A percentile compares a stretch with the other conserved stretches of the same genome.
phyloP scores from a whole-genome alignment of 2,888 invertebrate genomes.

The Drosophila picticornis region DNA sequence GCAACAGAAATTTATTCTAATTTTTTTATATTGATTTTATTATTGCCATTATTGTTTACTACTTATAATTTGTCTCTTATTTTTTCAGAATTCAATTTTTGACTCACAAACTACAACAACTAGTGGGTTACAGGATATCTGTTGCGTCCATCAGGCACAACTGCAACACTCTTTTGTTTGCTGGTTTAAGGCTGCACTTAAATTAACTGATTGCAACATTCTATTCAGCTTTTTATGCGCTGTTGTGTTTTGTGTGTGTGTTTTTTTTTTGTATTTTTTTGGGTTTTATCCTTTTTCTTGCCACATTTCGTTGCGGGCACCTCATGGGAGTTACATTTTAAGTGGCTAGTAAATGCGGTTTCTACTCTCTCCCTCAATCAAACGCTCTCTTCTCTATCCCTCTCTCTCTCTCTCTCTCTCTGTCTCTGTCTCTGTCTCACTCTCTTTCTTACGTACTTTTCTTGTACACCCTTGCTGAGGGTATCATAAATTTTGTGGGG shows the following conservation, averaged over 20 bases:
- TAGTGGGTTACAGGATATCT: constrained; percentile 20
- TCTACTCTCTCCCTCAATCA: constrained; percentile 20
- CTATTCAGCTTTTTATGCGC: constrained; percentile 75
- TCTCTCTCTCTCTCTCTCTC: neutral
- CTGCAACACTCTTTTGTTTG: constrained; percentile 17
- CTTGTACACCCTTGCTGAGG: neutral
- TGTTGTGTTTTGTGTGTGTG: constrained; percentile 24
- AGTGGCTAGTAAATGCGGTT: constrained; percentile 73
- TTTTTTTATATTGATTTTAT: neutral
- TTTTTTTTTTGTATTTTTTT: constrained; percentile 27
- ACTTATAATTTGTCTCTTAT: neutral
- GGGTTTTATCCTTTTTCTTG: constrained; percentile 54
- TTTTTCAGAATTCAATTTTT: neutral
- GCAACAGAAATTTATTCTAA: neutral
- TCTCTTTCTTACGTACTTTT: neutral
- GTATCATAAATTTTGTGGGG: neutral
- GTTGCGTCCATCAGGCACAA: neutral
- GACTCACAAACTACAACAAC: neutral
- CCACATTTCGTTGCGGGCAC: constrained; percentile 29
- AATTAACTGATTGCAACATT: constrained; percentile 83
- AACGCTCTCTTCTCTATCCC: neutral
- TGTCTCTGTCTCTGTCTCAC: neutral
- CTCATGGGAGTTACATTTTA: constrained; percentile 72
- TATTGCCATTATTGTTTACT: neutral
- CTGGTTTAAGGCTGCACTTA: constrained; percentile 74